Evolutionary conservation across 2,797 vertebrate genomes (phyloP).

Genomic region (Hoplostethus atlanticus): DNA sequence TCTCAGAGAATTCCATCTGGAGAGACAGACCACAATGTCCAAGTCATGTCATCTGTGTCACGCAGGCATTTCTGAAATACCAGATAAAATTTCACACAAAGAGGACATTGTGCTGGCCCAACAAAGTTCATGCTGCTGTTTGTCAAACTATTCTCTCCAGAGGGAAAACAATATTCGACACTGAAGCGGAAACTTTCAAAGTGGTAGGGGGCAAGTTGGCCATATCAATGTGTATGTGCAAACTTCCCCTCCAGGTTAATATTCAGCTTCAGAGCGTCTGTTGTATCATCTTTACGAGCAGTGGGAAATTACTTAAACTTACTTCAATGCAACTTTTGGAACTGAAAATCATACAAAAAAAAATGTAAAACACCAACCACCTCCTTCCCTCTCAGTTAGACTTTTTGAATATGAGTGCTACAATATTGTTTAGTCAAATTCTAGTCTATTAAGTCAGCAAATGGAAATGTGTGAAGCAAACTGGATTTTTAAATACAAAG

Average conservation of each 20-base stretch:
- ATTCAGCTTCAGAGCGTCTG: neutral
- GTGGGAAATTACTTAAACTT: neutral
- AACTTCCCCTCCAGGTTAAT: constrained; percentile 5
- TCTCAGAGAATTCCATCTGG: constrained; percentile 56
- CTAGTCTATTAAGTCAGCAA: constrained; percentile 11
- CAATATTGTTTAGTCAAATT: constrained; percentile 7
- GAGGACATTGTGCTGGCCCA: constrained; percentile 49
- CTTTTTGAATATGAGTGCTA: constrained; percentile 5
- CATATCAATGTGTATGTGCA: neutral
- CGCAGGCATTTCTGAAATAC: constrained; percentile 67
- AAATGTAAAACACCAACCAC: constrained; percentile 17
- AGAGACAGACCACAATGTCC: constrained; percentile 49
- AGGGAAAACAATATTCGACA: constrained; percentile 6
- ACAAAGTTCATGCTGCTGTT: constrained; percentile 39
- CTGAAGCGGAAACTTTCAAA: neutral
- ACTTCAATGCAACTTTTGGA: too few species aligned
- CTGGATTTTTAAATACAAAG: neutral
- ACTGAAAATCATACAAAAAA: neutral
- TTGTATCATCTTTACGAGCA: neutral
- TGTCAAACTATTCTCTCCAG: constrained; percentile 34
- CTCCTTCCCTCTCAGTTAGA: neutral
- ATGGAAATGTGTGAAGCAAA: too few species aligned
- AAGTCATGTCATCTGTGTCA: constrained; percentile 45
- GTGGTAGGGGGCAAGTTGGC: neutral
- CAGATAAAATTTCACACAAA: constrained; percentile 62